Conservation (phyloP, 1,140 invertebrate genomes). For the Caligus rogercresseyi region DNA sequence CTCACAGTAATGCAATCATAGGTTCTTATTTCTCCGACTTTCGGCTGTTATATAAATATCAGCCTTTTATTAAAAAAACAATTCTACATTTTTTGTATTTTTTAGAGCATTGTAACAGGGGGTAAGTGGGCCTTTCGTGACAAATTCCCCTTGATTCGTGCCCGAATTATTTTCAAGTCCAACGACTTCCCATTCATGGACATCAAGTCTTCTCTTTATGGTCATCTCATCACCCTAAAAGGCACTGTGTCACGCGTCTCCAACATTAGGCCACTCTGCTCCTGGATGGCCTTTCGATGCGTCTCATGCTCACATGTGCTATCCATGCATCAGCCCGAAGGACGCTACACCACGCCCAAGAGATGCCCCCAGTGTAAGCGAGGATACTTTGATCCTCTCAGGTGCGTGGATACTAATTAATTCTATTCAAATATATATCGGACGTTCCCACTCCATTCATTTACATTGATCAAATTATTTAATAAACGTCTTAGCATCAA, state of each 20-base stretch:
- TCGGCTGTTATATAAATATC: too few species aligned
- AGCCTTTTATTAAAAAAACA: too few species aligned
- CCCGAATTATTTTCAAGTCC: not conserved
- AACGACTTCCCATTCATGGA: not conserved
- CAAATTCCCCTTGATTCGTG: conserved; percentile 1
- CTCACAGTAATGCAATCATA: too few species aligned
- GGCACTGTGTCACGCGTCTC: conserved; percentile 70
- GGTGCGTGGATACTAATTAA: conserved; percentile 32
- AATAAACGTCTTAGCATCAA: too few species aligned
- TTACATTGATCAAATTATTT: too few species aligned
- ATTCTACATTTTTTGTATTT: too few species aligned
- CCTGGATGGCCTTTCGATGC: conserved; percentile 57
- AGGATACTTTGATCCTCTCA: not conserved
- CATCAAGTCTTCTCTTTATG: not conserved
- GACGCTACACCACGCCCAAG: conserved; percentile 38
- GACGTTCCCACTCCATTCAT: not conserved
- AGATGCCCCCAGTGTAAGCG: conserved; percentile 31
- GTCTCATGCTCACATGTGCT: conserved; percentile 45
- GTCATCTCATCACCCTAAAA: conserved; percentile 33
- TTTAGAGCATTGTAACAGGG: not conserved
- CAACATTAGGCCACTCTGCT: conserved; percentile 49
- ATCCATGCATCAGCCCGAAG: conserved; percentile 41
- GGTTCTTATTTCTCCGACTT: too few species aligned
- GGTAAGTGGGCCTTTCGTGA: not conserved
- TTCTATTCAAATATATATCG: conserved; percentile 20